Evolutionary conservation across 2,888 invertebrate genomes (phyloP).

Genomic region (Argyra leucocephala): DNA sequence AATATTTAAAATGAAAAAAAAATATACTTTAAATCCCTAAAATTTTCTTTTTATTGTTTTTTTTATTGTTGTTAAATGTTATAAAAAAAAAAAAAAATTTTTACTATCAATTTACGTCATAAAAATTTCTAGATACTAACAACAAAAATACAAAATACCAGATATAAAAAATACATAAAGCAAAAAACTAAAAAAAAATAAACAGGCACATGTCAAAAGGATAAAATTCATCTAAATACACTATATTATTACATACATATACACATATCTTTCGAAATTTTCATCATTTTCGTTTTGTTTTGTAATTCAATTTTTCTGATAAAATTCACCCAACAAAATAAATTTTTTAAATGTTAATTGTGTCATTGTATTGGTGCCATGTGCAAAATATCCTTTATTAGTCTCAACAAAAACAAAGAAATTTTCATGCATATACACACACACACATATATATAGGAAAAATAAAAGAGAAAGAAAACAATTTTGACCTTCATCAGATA

Average conservation of each 20-base stretch:
- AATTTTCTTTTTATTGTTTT: neutral
- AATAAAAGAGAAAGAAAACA: neutral
- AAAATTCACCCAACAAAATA: neutral
- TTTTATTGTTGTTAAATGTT: neutral
- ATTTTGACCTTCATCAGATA: neutral
- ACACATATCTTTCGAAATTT: neutral
- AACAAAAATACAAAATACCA: neutral
- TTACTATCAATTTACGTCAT: neutral
- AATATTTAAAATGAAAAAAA: too few relatives aligned
- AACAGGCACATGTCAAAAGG: neutral
- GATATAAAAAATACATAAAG: neutral
- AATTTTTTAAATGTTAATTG: neutral
- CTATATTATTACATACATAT: neutral
- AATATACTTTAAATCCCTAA: neutral
- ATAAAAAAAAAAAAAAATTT: too few relatives aligned
- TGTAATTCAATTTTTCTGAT: neutral
- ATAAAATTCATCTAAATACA: neutral
- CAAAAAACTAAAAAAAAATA: neutral
- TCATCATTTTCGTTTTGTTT: neutral
- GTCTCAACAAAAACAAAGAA: too few relatives aligned
- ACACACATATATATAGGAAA: neutral
- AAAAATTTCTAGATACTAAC: neutral
- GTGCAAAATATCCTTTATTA: neutral
- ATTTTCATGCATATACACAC: neutral
- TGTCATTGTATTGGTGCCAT: neutral